Base-by-base conservation (phyloP, 2,888 invertebrate species). In the Lasioglossum figueresi region DNA sequence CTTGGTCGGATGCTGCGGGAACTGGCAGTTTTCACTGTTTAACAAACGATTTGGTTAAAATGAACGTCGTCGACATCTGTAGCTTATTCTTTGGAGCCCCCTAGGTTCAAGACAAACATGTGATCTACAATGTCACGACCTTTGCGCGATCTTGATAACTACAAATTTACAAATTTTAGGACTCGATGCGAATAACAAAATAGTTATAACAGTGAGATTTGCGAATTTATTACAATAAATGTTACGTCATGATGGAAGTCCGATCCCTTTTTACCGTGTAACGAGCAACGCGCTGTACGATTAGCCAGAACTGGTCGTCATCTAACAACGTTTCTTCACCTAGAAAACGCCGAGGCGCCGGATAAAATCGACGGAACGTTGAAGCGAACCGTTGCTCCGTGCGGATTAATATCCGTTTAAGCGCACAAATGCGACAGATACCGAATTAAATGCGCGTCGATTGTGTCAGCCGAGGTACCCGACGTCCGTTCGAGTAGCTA, bases 381-480 rank as follows among this genome's bases (percentile, higher is more conserved):
- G 72, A 2, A 59, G 76, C 80, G 52, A n/a, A 37, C 48, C 72
- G 43, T 27, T 45, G 66, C 40, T n/a, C 40, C 34, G 40, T 40
- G 43, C 66, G 31, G 56, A 19, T 59, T 84, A 84, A 84, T 83
- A 79, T 84, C 79, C 79, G 84, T 79, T 83, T 79, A 76, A 76
- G 23, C 56, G 79, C n/a, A 16, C 52, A 83, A 84, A 83, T 83
- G 40, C 83, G 79, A 84, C 83, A 79, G 83, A 76, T 45, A 84
- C 48, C 63, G 83, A 84, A 79, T 83, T 72, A 84, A 84, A 84
- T 72, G 76, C 83, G 31, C 76, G 84, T 83, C 84, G 83, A 84
- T 83, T 48, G 83, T 68, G 83, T 84, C 83, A 68, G 70, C 56
- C 56, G 70, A 63, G 31, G 31, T 31, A 63, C 6, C n/a, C 34